Evolutionary conservation across 1,140 invertebrate species (phyloP), one percentile per base, ranked within the genome.

Genomic region (Drosophila fuyamai): DNA sequence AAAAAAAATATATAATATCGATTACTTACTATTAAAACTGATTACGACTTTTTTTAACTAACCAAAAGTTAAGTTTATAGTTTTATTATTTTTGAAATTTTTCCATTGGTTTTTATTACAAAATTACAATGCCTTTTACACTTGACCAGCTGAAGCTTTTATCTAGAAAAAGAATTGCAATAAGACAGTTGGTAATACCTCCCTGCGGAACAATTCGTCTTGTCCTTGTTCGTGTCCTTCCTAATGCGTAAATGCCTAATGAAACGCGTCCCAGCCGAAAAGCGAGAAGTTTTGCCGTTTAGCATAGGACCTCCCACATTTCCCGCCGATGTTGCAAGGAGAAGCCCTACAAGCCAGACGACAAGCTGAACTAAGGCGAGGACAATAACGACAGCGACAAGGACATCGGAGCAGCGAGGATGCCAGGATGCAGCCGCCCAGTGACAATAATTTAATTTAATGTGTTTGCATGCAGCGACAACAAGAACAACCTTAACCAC

Each of bases 401-500:
- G 56, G 50, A 79, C 76, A 57, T 16, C 50, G 32, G 50, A 59
- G 44, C 10, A 12, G 35, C 43, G 40, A 44, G 29, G 59, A 57
- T 61, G 51, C 14, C 9, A 8, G 10, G 41, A 36, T 29, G n/a
- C 43, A 61, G 68, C 57, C 63, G 54, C 68, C 73, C 73, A 61
- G 74, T 74, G 84, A 84, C 84, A 88, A 88, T 88, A 88, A 88
- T 88, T 88, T 89, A 88, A 88, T 88, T 88, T 88, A 88, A 88
- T 88, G 84, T 88, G 77, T 88, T 88, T 88, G 84, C 84, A 88
- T 89, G 80, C 84, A 89, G 86, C 66, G 62, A 63, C 38, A 50
- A 47, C 16, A 55, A 46, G 38, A 60, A 58, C 13, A 60, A 63
- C 13, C 63, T 23, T n/a, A 46, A 53, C 47, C 60, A 44, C 41